Conservation (phyloP, 1,140 invertebrate species). For the Drosophila orena region DNA sequence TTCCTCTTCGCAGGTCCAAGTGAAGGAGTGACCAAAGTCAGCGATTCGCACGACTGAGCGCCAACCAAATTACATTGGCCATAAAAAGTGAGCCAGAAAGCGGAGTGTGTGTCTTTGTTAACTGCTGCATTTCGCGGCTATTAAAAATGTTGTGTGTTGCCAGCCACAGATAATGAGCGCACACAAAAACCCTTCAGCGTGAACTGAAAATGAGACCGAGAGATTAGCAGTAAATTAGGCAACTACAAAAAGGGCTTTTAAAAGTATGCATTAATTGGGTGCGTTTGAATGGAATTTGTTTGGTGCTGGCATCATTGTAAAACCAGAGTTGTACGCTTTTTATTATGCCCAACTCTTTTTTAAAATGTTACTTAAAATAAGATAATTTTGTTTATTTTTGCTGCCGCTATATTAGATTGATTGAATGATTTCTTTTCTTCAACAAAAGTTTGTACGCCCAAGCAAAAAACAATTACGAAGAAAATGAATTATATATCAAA, state of each 20-base stretch:
- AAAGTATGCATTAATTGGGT: neutral
- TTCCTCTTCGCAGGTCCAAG: slow-evolving; percentile 17
- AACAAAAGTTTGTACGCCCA: too few relatives aligned
- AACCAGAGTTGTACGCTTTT: neutral
- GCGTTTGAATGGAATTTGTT: neutral
- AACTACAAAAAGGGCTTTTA: neutral
- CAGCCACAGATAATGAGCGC: slow-evolving; percentile 40
- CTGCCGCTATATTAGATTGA: too few relatives aligned
- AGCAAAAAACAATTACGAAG: too few relatives aligned
- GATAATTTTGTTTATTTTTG: too few relatives aligned
- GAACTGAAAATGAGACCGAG: slow-evolving; percentile 15
- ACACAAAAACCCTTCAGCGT: slow-evolving; percentile 5
- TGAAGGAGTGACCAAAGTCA: slow-evolving; percentile 42
- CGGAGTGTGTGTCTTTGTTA: slow-evolving; percentile 26
- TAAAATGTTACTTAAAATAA: neutral
- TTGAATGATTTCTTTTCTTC: too few relatives aligned
- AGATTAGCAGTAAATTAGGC: slow-evolving; percentile 4
- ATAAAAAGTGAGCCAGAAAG: slow-evolving; percentile 39
- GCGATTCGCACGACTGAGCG: slow-evolving; percentile 55
- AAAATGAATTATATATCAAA: too few relatives aligned
- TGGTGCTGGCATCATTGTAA: too few relatives aligned
- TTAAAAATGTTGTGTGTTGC: slow-evolving; percentile 33
- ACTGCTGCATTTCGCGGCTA: slow-evolving; percentile 29
- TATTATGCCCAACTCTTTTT: neutral
- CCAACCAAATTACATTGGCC: slow-evolving; percentile 56